These are phyloP conservation scores for Asarcornis scutulata DNA, from an alignment of 2,113 vertebrate species.

Conservation along the genomic window DNA sequence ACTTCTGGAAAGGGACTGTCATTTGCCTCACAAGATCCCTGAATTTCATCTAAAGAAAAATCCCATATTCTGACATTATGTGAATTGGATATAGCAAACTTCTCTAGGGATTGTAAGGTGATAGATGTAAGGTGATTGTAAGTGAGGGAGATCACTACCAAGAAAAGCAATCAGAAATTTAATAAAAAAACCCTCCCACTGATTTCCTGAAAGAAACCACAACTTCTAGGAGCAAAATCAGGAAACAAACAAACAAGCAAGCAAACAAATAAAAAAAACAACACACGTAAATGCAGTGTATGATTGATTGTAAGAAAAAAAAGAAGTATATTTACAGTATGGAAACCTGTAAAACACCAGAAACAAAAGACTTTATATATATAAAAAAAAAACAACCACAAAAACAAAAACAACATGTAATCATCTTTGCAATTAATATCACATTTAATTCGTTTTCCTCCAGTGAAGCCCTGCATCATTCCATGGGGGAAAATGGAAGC, in stretches of 20 bases:
- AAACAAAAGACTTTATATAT: constrained; percentile 8
- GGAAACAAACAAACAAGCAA: neutral
- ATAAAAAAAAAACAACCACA: too few relatives aligned
- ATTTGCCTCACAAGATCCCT: neutral
- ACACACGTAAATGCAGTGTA: neutral
- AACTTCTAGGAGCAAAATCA: neutral
- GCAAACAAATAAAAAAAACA: neutral
- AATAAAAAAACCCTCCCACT: neutral
- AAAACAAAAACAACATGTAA: neutral
- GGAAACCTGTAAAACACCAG: neutral
- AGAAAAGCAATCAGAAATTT: neutral
- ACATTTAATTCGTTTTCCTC: constrained; percentile 1
- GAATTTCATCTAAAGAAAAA: neutral
- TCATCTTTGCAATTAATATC: constrained; percentile 42
- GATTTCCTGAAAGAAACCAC: neutral
- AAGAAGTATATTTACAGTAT: neutral
- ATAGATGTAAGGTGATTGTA: too few relatives aligned
- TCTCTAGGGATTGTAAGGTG: neutral
- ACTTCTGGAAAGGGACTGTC: neutral
- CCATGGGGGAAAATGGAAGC: neutral
- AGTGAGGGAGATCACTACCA: neutral
- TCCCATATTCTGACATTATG: neutral
- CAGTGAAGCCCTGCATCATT: neutral
- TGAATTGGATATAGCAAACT: neutral
- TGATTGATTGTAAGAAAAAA: neutral